Conservation (phyloP, 2,797 vertebrate species). For the Scyliorhinus canicula region DNA sequence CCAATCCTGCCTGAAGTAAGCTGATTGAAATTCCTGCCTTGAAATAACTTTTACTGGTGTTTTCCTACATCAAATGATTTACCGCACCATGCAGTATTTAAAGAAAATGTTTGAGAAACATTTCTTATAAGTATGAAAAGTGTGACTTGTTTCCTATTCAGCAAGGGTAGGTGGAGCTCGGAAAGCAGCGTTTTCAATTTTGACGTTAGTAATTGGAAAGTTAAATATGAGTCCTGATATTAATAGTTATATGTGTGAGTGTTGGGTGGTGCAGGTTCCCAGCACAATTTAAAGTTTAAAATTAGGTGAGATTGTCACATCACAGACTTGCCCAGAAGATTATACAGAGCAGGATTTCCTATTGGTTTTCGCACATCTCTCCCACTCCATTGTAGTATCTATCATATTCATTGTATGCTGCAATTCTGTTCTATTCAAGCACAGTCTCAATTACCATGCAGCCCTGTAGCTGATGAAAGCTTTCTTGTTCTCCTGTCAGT, state of each 20-base stretch:
- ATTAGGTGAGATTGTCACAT: slow-evolving; percentile 31
- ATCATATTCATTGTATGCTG: background rate
- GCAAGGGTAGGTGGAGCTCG: background rate
- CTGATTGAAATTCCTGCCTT: background rate
- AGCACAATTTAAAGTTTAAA: slow-evolving; percentile 19
- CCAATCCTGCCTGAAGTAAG: background rate
- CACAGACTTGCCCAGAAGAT: background rate
- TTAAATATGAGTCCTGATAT: slow-evolving; percentile 23
- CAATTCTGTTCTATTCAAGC: background rate
- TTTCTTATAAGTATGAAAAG: background rate
- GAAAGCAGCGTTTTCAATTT: background rate
- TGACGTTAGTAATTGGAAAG: slow-evolving; percentile 11
- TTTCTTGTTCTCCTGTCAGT: background rate
- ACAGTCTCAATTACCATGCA: background rate
- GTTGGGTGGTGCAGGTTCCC: slow-evolving; percentile 8
- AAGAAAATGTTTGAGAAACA: background rate
- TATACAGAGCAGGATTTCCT: slow-evolving; percentile 30
- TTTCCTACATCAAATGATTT: background rate
- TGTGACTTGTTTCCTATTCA: background rate
- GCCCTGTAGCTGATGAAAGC: background rate
- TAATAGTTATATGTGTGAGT: slow-evolving; percentile 35
- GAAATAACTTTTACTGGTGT: background rate
- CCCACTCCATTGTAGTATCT: slow-evolving; percentile 7
- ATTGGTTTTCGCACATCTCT: slow-evolving; percentile 37
- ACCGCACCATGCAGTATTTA: background rate